Evolutionary conservation across 2,888 invertebrate species (phyloP).

Genomic region (Lypha dubia): DNA sequence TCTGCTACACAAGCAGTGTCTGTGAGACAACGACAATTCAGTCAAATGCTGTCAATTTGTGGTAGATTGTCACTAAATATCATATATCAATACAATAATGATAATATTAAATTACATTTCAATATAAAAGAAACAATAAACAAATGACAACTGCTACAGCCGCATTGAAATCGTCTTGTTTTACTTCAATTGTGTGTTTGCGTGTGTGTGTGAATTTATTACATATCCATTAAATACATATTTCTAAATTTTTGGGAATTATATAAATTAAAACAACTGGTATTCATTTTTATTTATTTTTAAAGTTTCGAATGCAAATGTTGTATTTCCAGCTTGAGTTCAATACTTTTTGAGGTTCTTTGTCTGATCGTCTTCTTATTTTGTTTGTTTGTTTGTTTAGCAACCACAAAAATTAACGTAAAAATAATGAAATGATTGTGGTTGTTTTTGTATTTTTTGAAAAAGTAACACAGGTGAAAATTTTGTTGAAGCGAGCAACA

Average conservation of each 20-base stretch:
- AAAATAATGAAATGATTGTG: slow-evolving; percentile 53
- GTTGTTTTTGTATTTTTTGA: slow-evolving; percentile 14
- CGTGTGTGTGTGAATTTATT: slow-evolving; percentile 50
- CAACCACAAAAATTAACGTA: slow-evolving; percentile 47
- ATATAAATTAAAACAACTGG: slow-evolving; percentile 23
- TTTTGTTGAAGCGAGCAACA: slow-evolving; percentile 14
- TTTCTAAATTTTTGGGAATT: slow-evolving; percentile 34
- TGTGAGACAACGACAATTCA: slow-evolving; percentile 66
- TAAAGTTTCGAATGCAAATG: slow-evolving; percentile 20
- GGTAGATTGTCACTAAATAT: slow-evolving; percentile 69
- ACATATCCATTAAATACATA: slow-evolving; percentile 11
- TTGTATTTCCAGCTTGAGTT: slow-evolving; percentile 18
- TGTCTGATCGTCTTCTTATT: neutral
- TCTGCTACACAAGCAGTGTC: slow-evolving; percentile 24
- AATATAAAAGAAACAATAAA: slow-evolving; percentile 35
- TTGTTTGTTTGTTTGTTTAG: no score
- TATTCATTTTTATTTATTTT: neutral
- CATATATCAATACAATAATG: slow-evolving; percentile 66
- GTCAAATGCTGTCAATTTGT: slow-evolving; percentile 71
- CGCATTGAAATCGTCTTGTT: slow-evolving; percentile 19
- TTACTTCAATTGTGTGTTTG: slow-evolving; percentile 39
- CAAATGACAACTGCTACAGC: slow-evolving; percentile 35
- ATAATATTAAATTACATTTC: slow-evolving; percentile 68
- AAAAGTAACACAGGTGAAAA: slow-evolving; percentile 53
- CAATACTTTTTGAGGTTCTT: neutral